Percentiles rank a stretch among this genome's conserved stretches.
phyloP scores from a whole-genome alignment of 2,113 vertebrate species.

The Paratilapia polleni region DNA sequence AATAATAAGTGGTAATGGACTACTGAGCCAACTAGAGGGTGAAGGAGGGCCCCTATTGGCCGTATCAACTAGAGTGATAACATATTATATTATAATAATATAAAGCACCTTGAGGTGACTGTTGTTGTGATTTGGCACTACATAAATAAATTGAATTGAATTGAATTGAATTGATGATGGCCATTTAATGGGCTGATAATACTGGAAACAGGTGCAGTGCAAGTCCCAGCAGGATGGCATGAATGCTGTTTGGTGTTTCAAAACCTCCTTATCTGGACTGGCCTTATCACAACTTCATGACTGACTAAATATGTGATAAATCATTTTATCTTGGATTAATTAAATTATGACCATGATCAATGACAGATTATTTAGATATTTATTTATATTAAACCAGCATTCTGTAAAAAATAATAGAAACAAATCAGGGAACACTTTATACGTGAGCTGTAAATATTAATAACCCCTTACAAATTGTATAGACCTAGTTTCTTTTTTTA shows the following conservation, averaged over 20 bases:
- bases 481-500: neutral
- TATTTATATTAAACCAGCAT: slow-evolving; percentile 10
- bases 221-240: neutral
- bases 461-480: neutral
- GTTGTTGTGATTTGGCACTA: too few species aligned
- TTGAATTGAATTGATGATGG: neutral
- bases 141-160: too few species aligned
- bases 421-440: neutral
- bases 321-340: neutral
- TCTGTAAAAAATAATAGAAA: neutral
- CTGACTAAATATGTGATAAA: neutral
- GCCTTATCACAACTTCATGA: slow-evolving; percentile 13
- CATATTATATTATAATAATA: too few species aligned
- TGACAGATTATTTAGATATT: slow-evolving; percentile 6
- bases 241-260: neutral
- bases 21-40: neutral
- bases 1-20: neutral
- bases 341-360: neutral
- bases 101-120: too few species aligned
- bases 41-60: neutral
- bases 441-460: neutral
- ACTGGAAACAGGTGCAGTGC: neutral
- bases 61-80: neutral
- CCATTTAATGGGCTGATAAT: neutral
- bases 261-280: neutral